Percentiles rank a stretch among this genome's conserved stretches.
These are phyloP conservation scores for Catostomus latipinnis DNA, from an alignment of 2,797 vertebrate species.

Conservation along the genomic window DNA sequence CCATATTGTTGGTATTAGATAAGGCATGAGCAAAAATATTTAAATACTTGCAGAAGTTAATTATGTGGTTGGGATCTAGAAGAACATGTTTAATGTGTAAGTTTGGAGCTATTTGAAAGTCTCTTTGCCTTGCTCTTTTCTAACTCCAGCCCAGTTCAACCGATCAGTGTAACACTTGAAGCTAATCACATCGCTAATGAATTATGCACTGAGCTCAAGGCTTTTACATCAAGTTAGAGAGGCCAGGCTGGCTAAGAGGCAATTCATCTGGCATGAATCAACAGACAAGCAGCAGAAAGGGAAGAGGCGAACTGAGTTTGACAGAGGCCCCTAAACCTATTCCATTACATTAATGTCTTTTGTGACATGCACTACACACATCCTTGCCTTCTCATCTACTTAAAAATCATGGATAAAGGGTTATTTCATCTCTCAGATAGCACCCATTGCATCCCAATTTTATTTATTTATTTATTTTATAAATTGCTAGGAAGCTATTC, in stretches of 20 bases:
- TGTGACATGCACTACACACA: background rate
- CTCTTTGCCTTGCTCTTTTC: conserved; percentile 32
- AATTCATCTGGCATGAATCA: conserved; percentile 50
- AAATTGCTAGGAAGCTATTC: conserved; percentile 1
- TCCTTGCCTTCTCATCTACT: conserved; percentile 1
- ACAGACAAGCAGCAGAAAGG: conserved; percentile 41
- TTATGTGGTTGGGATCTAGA: conserved; percentile 23
- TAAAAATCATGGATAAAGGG: conserved; percentile 12
- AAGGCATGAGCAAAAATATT: conserved; percentile 11
- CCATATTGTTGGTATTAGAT: conserved; percentile 11
- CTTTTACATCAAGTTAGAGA: conserved; percentile 43
- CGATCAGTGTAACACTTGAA: conserved; percentile 48
- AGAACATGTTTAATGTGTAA: conserved; percentile 30
- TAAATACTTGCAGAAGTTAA: conserved; percentile 19
- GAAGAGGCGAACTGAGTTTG: conserved; percentile 10
- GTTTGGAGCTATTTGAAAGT: conserved; percentile 43
- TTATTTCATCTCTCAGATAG: conserved; percentile 27
- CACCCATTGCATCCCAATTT: background rate
- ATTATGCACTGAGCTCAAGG: conserved; percentile 50
- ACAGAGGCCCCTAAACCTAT: conserved; percentile 25
- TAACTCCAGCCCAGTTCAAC: conserved; percentile 32
- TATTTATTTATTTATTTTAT: background rate
- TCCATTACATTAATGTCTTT: conserved; percentile 25
- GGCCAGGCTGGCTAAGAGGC: conserved; percentile 39
- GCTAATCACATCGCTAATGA: conserved; percentile 53